Percentiles rank a stretch among this genome's conserved stretches.
Conservation (phyloP, 2,113 vertebrate species). For the Catagonus wagneri region DNA sequence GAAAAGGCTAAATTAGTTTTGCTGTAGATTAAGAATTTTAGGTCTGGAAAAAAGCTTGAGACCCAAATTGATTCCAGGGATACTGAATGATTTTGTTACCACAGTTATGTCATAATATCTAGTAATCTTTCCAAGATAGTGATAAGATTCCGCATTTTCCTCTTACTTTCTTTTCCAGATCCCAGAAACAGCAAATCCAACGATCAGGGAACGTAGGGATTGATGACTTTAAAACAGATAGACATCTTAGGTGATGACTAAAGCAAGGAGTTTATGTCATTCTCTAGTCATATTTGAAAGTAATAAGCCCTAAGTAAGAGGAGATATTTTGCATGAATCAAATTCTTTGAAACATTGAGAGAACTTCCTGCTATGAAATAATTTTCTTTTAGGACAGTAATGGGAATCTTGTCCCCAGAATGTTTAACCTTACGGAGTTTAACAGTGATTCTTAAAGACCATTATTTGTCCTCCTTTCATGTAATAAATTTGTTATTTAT, state of each 20-base stretch:
- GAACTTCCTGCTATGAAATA: not conserved
- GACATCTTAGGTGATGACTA: not conserved
- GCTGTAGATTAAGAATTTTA: slow-evolving; percentile 31
- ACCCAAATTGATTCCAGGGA: not conserved
- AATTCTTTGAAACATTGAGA: slow-evolving; percentile 11
- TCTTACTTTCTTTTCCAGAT: slow-evolving; percentile 33
- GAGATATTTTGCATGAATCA: not conserved
- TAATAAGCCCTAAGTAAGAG: not conserved
- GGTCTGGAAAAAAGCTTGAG: not conserved
- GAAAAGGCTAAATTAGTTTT: slow-evolving; percentile 25
- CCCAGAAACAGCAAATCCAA: not conserved
- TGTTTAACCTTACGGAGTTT: slow-evolving; percentile 46
- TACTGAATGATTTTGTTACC: slow-evolving; percentile 42
- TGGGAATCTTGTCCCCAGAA: slow-evolving; percentile 6
- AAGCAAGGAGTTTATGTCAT: not conserved
- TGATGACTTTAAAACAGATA: not conserved
- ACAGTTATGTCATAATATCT: not conserved
- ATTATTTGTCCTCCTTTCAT: slow-evolving; percentile 52
- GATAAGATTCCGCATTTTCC: not conserved
- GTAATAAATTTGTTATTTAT: slow-evolving; percentile 59
- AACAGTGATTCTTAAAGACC: slow-evolving; percentile 15
- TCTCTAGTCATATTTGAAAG: slow-evolving; percentile 7
- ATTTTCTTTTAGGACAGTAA: not conserved
- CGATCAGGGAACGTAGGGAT: not conserved
- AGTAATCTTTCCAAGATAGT: slow-evolving; percentile 26